Evolutionary conservation across 2,113 vertebrate genomes (phyloP).

Genomic region (Calidris pygmaea): DNA sequence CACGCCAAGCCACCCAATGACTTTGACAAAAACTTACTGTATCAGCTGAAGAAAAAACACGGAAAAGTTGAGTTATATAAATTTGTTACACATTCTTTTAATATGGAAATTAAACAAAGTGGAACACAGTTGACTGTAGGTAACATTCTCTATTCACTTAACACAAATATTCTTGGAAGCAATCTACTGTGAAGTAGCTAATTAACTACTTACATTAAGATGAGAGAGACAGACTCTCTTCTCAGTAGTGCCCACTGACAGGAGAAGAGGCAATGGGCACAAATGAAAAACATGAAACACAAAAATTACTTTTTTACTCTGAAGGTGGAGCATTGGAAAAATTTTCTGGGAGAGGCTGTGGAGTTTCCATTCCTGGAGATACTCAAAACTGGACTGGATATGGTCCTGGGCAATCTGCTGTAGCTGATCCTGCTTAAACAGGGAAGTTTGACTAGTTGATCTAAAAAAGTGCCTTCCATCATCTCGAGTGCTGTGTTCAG

Average conservation of each 20-base stretch:
- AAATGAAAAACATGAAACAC: background rate
- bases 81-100: background rate
- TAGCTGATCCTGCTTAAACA: background rate
- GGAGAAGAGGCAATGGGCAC: background rate
- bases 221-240: background rate
- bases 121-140: background rate
- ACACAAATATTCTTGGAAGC: background rate
- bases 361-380: background rate
- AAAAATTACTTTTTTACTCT: background rate
- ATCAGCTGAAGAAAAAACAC: background rate
- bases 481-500: background rate
- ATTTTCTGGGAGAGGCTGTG: background rate
- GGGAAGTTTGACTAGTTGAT: background rate
- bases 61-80: background rate
- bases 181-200: background rate
- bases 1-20: background rate
- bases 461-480: background rate
- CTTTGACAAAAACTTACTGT: background rate
- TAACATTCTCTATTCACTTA: background rate
- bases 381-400: background rate
- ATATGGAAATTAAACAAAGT: background rate
- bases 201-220: background rate
- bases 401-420: background rate
- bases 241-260: background rate
- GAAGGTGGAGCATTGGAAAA: background rate